Percentiles rank a stretch among this genome's conserved stretches.
These are phyloP conservation scores for Junonia oenone DNA, from an alignment of 2,888 invertebrate genomes.

Conservation along the genomic window DNA sequence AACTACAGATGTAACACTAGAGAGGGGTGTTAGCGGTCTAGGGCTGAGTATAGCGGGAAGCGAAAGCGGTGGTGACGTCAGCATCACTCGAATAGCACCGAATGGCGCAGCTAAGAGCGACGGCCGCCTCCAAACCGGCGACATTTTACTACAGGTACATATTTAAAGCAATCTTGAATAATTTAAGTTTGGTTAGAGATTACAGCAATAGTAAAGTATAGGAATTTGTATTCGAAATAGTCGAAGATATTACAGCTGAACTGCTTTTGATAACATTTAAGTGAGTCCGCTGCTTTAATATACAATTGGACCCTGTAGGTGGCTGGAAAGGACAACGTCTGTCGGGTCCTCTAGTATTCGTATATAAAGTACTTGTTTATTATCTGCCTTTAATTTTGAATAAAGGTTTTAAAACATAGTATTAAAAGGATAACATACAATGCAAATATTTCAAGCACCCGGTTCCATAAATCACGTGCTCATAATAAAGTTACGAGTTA, in stretches of 20 bases:
- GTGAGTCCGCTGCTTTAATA: too few relatives aligned
- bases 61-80: conserved; percentile 96
- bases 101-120: conserved; percentile 94
- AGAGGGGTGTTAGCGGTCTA: conserved; percentile 92
- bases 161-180: conserved; percentile 9
- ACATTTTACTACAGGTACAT: conserved; percentile 89
- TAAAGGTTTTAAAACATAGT: too few relatives aligned
- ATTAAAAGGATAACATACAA: too few relatives aligned
- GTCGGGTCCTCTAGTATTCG: too few relatives aligned
- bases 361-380: too few relatives aligned
- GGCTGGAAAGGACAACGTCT: too few relatives aligned
- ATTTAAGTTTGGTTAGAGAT: background rate
- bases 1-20: conserved; percentile 93
- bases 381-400: too few relatives aligned
- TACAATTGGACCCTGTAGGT: too few relatives aligned
- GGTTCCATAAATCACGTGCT: too few relatives aligned
- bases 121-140: conserved; percentile 94
- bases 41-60: conserved; percentile 99
- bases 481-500: background rate
- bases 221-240: background rate
- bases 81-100: conserved; percentile 96
- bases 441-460: too few relatives aligned
- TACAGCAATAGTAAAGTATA: background rate
- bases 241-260: too few relatives aligned
- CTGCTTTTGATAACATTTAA: too few relatives aligned